phyloP scores from a whole-genome alignment of 1,140 invertebrate genomes.

The Drosophila arawakana region DNA sequence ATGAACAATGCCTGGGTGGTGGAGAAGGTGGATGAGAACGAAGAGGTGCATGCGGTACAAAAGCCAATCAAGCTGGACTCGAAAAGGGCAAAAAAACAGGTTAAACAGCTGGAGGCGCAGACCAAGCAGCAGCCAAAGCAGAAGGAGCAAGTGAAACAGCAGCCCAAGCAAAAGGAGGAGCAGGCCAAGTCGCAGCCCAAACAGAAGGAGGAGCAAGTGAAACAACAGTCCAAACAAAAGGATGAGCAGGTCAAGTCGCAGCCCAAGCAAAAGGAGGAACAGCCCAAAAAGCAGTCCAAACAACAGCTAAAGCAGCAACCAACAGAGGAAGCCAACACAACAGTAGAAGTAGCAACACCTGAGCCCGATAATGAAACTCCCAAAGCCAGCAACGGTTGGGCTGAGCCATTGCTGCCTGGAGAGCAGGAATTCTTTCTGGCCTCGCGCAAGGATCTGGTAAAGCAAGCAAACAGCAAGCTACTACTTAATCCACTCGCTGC shows the following conservation, averaged over 20 bases:
- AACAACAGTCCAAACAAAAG: neutral
- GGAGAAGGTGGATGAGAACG: slow-evolving; percentile 62
- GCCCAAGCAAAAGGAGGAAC: neutral
- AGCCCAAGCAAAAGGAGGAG: slow-evolving; percentile 26
- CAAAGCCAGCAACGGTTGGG: slow-evolving; percentile 66
- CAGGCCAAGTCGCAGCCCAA: slow-evolving; percentile 15
- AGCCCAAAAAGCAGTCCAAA: slow-evolving; percentile 18
- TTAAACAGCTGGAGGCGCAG: slow-evolving; percentile 5
- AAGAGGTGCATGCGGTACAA: slow-evolving; percentile 4
- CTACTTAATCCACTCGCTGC: slow-evolving; percentile 53
- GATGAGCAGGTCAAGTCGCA: neutral
- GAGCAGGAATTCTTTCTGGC: slow-evolving; percentile 84
- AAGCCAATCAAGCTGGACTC: slow-evolving; percentile 1
- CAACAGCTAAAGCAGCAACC: slow-evolving; percentile 13
- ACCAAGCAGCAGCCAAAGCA: slow-evolving; percentile 21
- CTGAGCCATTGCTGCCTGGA: slow-evolving; percentile 76
- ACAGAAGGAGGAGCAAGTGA: neutral
- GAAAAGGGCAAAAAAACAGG: slow-evolving; percentile 14
- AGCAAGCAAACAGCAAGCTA: slow-evolving; percentile 65
- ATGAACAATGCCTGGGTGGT: slow-evolving; percentile 66
- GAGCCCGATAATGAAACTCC: neutral
- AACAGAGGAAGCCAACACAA: slow-evolving; percentile 4
- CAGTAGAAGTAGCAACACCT: slow-evolving; percentile 4
- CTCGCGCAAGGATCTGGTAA: slow-evolving; percentile 77
- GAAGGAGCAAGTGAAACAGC: slow-evolving; percentile 17